phyloP scores from a whole-genome alignment of 2,113 vertebrate species.

The Polyodon spathula region DNA sequence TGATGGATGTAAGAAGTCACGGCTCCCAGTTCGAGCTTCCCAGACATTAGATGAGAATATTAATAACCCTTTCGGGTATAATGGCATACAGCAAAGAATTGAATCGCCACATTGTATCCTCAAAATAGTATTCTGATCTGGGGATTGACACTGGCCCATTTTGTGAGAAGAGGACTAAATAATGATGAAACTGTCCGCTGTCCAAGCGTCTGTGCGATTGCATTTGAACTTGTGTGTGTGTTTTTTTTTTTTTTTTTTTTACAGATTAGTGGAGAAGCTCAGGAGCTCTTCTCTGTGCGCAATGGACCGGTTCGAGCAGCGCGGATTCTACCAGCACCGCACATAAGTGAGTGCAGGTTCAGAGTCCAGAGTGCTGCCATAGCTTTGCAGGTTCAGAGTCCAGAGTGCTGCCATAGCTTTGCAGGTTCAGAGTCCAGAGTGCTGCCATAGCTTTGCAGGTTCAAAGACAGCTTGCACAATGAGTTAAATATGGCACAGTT shows the following conservation, averaged over 20 bases:
- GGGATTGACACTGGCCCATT: too few species aligned
- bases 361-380: too few species aligned
- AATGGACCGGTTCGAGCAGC: slow-evolving; percentile 84
- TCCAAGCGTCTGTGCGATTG: neutral
- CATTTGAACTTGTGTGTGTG: neutral
- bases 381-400: slow-evolving; percentile 13
- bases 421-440: neutral
- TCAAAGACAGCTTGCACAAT: slow-evolving; percentile 33
- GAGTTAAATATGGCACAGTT: slow-evolving; percentile 26
- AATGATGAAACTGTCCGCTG: too few species aligned
- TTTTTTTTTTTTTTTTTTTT: slow-evolving; percentile 14
- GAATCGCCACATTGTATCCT: too few species aligned
- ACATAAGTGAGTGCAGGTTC: slow-evolving; percentile 67
- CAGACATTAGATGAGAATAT: too few species aligned
- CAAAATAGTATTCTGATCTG: too few species aligned
- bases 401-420: slow-evolving; percentile 8
- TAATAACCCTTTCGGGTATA: too few species aligned
- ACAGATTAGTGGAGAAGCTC: slow-evolving; percentile 90
- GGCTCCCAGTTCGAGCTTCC: too few species aligned
- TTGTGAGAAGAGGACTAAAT: too few species aligned
- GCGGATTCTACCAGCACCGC: slow-evolving; percentile 80
- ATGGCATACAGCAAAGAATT: too few species aligned
- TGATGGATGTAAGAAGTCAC: too few species aligned
- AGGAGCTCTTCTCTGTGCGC: slow-evolving; percentile 89
- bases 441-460: slow-evolving; percentile 16